Base-by-base conservation (phyloP, 2,797 vertebrate species). In the Typhlichthys subterraneus region DNA sequence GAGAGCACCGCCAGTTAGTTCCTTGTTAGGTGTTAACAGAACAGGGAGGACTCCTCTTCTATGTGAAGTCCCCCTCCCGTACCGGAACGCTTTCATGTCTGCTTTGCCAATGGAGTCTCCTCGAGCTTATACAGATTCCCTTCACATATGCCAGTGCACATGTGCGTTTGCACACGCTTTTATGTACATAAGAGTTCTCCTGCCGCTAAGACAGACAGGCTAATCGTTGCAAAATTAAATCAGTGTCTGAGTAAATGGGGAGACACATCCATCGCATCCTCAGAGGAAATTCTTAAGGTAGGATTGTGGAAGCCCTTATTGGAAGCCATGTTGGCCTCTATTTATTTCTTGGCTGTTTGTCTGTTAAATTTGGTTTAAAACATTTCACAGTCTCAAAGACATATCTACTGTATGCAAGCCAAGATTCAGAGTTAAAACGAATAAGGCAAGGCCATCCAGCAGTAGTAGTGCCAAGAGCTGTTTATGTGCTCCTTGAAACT, bases 181-280 rank as follows among this genome's bases (percentile, higher is more conserved):
- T 76, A 62, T 67, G 62, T 78, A 61, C 66, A 60, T 6, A 29
- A 15, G 61, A 59, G 63, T 71, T 79, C 71, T 84, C 81, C 66
- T 59, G 75, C 73, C 67, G 59, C 53, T 51, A 56, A n/a, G 81
- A 86, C 67, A 79, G 87, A 91, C 87, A 85, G 76, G 83, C 88
- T 89, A 82, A 90, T 90, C 85, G 85, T 84, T 81, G 82, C 73
- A 88, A 88, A 9, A 63, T 80, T 76, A 86, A 87, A 89, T 87
- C 87, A 87, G 81, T n/a, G 56, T 76, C 74, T 77, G 66, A 61
- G 63, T 69, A 72, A 69, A 76, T 42, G 70, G 65, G 69, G 63
- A 73, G 60, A 55, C 61, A 65, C 70, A 69, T 76, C 79, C 71
- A 55, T 76, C 69, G 54, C 54, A 2, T 19, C 57, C 58, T 48